A percentile compares a stretch with the other conserved stretches of the same genome.
These are phyloP conservation scores for Ariopsis seemanni DNA, from an alignment of 2,113 vertebrate species.

Conservation along the genomic window DNA sequence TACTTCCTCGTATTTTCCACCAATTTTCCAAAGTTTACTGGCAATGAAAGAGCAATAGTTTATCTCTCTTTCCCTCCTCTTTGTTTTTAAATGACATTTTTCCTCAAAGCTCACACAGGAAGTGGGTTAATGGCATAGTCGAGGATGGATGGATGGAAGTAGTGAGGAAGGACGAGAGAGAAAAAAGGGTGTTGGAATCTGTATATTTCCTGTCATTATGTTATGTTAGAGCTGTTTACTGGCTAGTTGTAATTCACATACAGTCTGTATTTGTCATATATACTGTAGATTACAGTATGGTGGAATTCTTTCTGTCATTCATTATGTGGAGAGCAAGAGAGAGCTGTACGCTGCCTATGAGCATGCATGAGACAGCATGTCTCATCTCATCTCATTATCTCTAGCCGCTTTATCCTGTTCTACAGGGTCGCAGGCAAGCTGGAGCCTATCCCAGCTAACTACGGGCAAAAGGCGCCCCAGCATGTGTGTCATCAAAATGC, in stretches of 20 bases:
- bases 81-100: conserved; percentile 13
- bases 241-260: conserved; percentile 10
- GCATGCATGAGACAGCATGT: neutral
- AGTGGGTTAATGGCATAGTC: conserved; percentile 83
- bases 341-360: neutral
- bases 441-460: no score
- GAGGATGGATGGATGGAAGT: conserved; percentile 75
- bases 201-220: conserved; percentile 83
- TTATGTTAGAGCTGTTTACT: conserved; percentile 30
- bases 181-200: conserved; percentile 67
- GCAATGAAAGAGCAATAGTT: conserved; percentile 1
- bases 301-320: neutral
- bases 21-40: conserved; percentile 27
- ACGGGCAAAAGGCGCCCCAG: no score
- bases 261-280: neutral
- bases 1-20: conserved; percentile 22
- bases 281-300: no score
- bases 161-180: conserved; percentile 45
- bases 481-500: conserved; percentile 55
- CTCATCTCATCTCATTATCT: no score
- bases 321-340: no score
- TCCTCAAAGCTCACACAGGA: conserved; percentile 80
- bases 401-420: no score
- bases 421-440: no score
- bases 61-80: neutral